These are phyloP conservation scores for Poeciliopsis presidionis DNA, from an alignment of 2,797 vertebrate genomes.

Conservation along the genomic window DNA sequence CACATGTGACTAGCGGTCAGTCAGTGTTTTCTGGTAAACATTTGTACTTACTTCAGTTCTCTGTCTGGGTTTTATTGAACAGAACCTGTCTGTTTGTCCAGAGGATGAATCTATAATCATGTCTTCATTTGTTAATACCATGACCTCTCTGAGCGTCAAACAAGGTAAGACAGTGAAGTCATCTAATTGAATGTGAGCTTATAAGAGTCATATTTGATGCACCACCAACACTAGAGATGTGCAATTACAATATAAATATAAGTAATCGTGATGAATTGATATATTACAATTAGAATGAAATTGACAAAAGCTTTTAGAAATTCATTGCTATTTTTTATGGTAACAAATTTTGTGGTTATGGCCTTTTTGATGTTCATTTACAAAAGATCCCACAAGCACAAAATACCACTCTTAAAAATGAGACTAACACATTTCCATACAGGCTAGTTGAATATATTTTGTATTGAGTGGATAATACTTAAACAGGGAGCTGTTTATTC, in stretches of 20 bases:
- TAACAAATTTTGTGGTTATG: neutral
- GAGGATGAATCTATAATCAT: constrained; percentile 99
- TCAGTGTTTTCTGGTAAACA: neutral
- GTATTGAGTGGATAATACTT: neutral
- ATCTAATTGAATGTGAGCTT: neutral
- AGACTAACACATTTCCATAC: neutral
- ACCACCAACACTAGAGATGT: neutral
- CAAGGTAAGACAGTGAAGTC: constrained; percentile 82
- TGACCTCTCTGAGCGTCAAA: constrained; percentile 98
- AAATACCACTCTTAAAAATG: neutral
- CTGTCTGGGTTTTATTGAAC: neutral
- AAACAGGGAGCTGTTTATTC: no score
- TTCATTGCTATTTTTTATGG: neutral
- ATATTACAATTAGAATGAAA: neutral
- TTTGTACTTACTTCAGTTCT: neutral
- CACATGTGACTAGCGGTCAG: neutral
- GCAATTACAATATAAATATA: neutral
- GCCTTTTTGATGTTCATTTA: neutral
- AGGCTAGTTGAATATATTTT: neutral
- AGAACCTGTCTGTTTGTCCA: constrained; percentile 99
- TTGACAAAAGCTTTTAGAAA: neutral
- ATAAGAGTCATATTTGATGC: neutral
- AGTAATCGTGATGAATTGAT: neutral
- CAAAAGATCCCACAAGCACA: neutral
- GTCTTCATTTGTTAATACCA: constrained; percentile 99